phyloP scores from a whole-genome alignment of 2,888 invertebrate genomes.

The Patella depressa region DNA sequence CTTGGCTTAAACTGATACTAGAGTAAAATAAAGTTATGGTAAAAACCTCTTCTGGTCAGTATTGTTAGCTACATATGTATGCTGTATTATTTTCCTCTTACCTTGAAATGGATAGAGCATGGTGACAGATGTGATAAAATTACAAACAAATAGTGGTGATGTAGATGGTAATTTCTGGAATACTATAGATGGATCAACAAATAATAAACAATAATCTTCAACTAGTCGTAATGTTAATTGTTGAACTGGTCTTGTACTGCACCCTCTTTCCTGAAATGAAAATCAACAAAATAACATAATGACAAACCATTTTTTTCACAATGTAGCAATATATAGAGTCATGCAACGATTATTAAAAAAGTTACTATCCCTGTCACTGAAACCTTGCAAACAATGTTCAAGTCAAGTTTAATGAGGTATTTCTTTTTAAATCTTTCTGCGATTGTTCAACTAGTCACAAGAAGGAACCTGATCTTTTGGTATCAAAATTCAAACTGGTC shows the following conservation, averaged over 20 bases:
- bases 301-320: neutral
- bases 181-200: slow-evolving; percentile 80
- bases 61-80: no score
- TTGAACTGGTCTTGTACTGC: slow-evolving; percentile 82
- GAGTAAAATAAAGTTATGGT: no score
- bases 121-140: slow-evolving; percentile 87
- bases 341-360: neutral
- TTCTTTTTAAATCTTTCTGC: no score
- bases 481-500: no score
- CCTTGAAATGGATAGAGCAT: slow-evolving; percentile 78
- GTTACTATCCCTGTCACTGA: no score
- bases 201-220: slow-evolving; percentile 85
- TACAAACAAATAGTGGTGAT: slow-evolving; percentile 88
- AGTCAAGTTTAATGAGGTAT: no score
- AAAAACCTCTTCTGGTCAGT: no score
- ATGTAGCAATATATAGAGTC: neutral
- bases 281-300: slow-evolving; percentile 5
- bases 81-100: slow-evolving; percentile 31
- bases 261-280: slow-evolving; percentile 79
- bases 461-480: no score
- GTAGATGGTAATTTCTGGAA: slow-evolving; percentile 82
- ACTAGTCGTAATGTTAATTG: slow-evolving; percentile 84
- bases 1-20: no score
- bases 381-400: no score
- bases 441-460: no score